Base-by-base conservation (phyloP, 2,797 vertebrate genomes). In the Sciurus vulgaris region DNA sequence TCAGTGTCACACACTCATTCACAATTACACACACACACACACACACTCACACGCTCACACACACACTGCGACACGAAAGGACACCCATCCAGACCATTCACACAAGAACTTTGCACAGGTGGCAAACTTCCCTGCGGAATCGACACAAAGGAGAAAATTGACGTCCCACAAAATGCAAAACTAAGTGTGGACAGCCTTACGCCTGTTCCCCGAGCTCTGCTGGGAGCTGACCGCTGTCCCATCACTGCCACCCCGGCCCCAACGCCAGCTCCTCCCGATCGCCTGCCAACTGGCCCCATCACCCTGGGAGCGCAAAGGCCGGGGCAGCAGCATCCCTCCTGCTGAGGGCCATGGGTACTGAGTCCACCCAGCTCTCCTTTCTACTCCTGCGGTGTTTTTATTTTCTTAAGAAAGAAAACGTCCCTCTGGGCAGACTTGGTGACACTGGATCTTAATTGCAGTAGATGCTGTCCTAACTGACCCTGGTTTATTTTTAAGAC, bases 201-300 rank as follows among this genome's bases (percentile, higher is more conserved):
- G 17, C 56, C 15, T 0, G 0, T 47, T 20, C 61, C 51, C 18
- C 0, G 30, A 76, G 61, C 18, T 30, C 49, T 4, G 61, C 54
- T 81, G 38, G 44, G 7, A n/a, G 78, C 30, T 4, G 35, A 11
- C 8, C 0, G 33, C 61, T 5, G 10, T 7, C 18, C 11, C 14
- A 3, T 13, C 28, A 11, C 44, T 30, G 54, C 69, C 1, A 10
- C 15, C 54, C 17, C n/a, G 6, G 35, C 30, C 47, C 35, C 33
- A 54, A 15, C 2, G 44, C 11, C 28, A 17, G 49, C 15, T 74
- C 41, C 24, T 59, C 56, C 22, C 3, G 24, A 9, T 22, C 10
- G 56, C 0, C 2, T 56, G 54, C 1, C 26, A 10, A 59, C 22
- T 26, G 56, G 56, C 3, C 56, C 13, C 3, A 59, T 26, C 22